phyloP scores from a whole-genome alignment of 2,113 vertebrate genomes.

The Callipepla squamata region DNA sequence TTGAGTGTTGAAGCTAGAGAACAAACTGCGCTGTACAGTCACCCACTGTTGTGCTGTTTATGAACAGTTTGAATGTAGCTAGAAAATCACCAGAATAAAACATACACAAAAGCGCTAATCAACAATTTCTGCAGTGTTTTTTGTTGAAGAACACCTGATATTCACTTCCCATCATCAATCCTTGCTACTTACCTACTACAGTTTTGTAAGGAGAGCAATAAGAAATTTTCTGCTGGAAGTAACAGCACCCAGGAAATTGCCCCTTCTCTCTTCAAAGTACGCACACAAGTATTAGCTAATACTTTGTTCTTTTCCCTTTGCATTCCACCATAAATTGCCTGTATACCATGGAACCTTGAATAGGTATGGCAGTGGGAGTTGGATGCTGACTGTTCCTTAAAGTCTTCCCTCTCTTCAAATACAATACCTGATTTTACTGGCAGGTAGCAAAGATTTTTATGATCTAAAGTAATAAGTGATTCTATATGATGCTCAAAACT shows the following conservation, averaged over 20 bases:
- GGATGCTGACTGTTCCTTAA: neutral
- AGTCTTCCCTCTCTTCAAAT: neutral
- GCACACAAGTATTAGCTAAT: neutral
- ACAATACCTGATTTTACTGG: neutral
- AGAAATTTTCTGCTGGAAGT: neutral
- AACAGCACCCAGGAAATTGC: neutral
- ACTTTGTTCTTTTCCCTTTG: neutral
- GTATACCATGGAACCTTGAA: neutral
- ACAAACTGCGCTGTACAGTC: neutral
- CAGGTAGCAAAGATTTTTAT: neutral
- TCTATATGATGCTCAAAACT: neutral
- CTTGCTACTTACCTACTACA: neutral
- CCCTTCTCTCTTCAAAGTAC: neutral
- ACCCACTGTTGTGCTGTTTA: neutral
- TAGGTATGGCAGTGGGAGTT: neutral
- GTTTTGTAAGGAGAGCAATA: neutral
- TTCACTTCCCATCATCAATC: accelerated
- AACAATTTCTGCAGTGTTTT: neutral
- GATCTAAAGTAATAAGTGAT: neutral
- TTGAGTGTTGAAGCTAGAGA: neutral
- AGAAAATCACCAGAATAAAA: neutral
- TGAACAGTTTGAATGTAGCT: neutral
- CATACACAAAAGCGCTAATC: neutral
- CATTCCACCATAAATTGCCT: neutral
- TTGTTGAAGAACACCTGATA: neutral